Percentiles rank a stretch among this genome's conserved stretches.
Evolutionary conservation across 2,888 invertebrate species (phyloP).

Genomic region (Cosmia trapezina): DNA sequence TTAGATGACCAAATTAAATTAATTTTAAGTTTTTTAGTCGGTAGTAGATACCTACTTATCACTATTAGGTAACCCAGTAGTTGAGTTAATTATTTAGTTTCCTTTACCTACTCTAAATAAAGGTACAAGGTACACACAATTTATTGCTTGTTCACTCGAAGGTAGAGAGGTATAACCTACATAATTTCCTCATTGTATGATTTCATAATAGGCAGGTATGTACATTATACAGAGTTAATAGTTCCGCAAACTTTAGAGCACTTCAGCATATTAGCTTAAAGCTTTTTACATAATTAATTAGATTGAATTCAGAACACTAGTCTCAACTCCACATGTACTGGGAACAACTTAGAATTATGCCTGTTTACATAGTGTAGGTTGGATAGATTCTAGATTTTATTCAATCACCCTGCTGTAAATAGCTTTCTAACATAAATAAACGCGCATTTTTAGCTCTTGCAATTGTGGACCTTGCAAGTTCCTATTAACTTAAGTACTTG

Average conservation of each 20-base stretch:
- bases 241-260: slow-evolving; percentile 28
- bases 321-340: not conserved
- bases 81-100: slow-evolving; percentile 10
- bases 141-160: not conserved
- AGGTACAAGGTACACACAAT: not conserved
- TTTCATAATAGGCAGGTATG: slow-evolving; percentile 3
- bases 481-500: too few species aligned
- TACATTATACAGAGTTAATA: slow-evolving; percentile 8
- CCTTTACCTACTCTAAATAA: not conserved
- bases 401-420: too few species aligned
- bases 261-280: slow-evolving; percentile 8
- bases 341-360: not conserved
- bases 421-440: not conserved
- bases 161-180: too few species aligned
- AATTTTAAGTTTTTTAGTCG: not conserved
- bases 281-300: slow-evolving; percentile 13
- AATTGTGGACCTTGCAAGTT: too few species aligned
- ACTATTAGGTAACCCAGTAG: too few species aligned
- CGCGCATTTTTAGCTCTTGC: too few species aligned
- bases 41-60: too few species aligned
- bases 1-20: not conserved
- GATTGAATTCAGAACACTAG: not conserved
- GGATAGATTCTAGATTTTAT: not conserved
- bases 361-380: not conserved
- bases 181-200: not conserved